Evolutionary conservation across 2,113 vertebrate genomes (phyloP).

Genomic region (Cyanoderma ruficeps): DNA sequence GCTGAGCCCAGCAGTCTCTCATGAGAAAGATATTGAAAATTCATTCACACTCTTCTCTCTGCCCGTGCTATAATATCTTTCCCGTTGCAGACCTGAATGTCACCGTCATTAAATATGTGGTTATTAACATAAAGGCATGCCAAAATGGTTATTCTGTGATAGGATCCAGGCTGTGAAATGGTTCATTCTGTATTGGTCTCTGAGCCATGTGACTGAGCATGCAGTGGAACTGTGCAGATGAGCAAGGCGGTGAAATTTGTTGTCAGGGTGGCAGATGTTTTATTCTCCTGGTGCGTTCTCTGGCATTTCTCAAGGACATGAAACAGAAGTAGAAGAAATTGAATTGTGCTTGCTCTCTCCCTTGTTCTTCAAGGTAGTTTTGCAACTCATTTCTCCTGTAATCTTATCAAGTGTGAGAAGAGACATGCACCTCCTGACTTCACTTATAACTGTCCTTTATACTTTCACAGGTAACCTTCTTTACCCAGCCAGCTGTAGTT

Average conservation of each 20-base stretch:
- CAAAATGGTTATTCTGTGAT: neutral
- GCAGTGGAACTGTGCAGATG: neutral
- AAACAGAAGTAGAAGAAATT: constrained; percentile 15
- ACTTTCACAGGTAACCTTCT: neutral
- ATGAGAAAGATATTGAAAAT: neutral
- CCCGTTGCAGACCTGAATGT: neutral
- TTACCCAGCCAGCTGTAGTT: constrained; percentile 2
- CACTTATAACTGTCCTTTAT: neutral
- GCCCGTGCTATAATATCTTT: neutral
- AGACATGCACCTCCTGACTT: neutral
- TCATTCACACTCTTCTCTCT: neutral
- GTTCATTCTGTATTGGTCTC: neutral
- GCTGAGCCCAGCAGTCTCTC: neutral
- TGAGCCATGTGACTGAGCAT: neutral
- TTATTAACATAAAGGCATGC: neutral
- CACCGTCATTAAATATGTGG: neutral
- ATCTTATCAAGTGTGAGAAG: neutral
- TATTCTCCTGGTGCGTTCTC: neutral
- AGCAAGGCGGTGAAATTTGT: neutral
- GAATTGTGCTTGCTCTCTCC: neutral
- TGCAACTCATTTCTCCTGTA: neutral
- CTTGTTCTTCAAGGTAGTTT: constrained; percentile 2
- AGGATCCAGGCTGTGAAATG: neutral
- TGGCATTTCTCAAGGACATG: constrained; percentile 4
- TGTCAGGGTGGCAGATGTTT: constrained; percentile 48